Conservation (phyloP, 2,888 invertebrate species). For the Alitta virens region DNA sequence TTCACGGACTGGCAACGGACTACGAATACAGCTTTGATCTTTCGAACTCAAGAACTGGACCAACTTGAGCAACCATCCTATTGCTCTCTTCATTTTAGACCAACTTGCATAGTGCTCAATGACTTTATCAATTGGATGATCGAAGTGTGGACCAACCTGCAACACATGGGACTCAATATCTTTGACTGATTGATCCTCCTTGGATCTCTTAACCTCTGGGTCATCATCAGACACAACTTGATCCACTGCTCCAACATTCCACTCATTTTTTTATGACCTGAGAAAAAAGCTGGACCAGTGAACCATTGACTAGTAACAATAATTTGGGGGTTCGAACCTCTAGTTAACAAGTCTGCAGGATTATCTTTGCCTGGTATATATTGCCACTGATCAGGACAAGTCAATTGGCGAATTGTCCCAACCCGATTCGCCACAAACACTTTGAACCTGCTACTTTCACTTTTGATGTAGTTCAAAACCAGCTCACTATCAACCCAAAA, state of each 20-base stretch:
- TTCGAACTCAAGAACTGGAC: no score
- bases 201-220: neutral
- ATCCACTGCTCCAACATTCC: neutral
- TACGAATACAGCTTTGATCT: no score
- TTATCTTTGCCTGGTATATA: constrained; percentile 1
- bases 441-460: constrained; percentile 13
- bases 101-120: no score
- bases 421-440: constrained; percentile 10
- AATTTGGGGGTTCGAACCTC: neutral
- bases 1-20: no score
- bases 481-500: constrained; percentile 5
- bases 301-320: neutral
- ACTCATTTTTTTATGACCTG: neutral
- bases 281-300: neutral
- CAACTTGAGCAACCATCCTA: no score
- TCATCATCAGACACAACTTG: neutral
- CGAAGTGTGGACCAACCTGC: no score
- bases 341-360: constrained; percentile 4
- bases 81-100: no score
- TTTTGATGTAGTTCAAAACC: constrained; percentile 8
- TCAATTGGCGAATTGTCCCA: neutral
- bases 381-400: constrained; percentile 3
- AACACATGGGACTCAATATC: no score
- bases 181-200: no score
- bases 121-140: no score